Evolutionary conservation across 1,140 invertebrate genomes (phyloP).

Genomic region (Drosophila equinoxialis): DNA sequence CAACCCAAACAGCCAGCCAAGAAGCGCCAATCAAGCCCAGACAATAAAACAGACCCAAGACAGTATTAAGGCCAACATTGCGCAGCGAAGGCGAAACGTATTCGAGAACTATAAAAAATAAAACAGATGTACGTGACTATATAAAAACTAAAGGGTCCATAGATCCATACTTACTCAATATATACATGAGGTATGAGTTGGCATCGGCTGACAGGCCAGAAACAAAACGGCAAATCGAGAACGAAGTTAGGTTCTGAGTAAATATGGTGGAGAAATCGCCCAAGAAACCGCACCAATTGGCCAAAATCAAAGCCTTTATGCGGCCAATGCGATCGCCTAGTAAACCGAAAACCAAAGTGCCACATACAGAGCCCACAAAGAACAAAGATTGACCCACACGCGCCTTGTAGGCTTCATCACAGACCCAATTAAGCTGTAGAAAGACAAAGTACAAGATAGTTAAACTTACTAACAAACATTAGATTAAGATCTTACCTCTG

Average conservation of each 20-base stretch:
- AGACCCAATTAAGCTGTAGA: conserved; percentile 85
- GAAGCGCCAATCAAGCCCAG: conserved; percentile 84
- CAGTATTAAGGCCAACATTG: conserved; percentile 85
- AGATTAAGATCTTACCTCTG: conserved; percentile 82
- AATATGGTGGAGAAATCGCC: conserved; percentile 85
- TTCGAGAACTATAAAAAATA: conserved; percentile 84
- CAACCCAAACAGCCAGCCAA: conserved; percentile 84
- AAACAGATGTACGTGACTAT: neutral
- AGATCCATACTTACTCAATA: conserved; percentile 83
- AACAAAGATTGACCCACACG: conserved; percentile 85
- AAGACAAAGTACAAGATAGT: neutral
- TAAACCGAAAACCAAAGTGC: conserved; percentile 84
- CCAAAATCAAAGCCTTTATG: conserved; percentile 84
- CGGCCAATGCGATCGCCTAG: conserved; percentile 85
- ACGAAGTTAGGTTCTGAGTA: conserved; percentile 80
- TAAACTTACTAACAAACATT: neutral
- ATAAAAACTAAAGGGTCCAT: too few relatives aligned
- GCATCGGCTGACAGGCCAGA: conserved; percentile 85
- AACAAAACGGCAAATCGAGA: conserved; percentile 84
- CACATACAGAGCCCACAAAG: conserved; percentile 85
- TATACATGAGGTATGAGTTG: conserved; percentile 86
- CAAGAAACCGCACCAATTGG: conserved; percentile 84
- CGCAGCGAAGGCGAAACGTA: conserved; percentile 85
- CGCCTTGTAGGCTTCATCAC: conserved; percentile 84
- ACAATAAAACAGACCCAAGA: conserved; percentile 85